phyloP scores from a whole-genome alignment of 2,113 vertebrate genomes.

The Leptosomus discolor region DNA sequence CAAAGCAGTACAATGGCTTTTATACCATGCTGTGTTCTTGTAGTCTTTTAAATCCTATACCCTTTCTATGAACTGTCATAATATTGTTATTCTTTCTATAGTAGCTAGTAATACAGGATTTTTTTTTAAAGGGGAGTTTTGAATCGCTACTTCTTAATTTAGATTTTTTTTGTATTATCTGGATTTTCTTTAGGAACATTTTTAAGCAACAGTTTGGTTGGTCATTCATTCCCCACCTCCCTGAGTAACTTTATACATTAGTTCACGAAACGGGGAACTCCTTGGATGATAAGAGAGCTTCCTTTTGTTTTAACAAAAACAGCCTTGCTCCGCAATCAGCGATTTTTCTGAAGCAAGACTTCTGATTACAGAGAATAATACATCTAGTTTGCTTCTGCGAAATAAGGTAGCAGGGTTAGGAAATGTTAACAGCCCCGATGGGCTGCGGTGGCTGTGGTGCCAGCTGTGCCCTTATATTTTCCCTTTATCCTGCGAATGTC shows the following conservation, averaged over 20 bases:
- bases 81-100: background rate
- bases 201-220: background rate
- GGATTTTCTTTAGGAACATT: background rate
- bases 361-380: background rate
- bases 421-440: background rate
- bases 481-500: background rate
- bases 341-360: background rate
- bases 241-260: background rate
- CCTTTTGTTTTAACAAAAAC: background rate
- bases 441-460: background rate
- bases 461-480: background rate
- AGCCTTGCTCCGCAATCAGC: accelerated
- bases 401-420: background rate
- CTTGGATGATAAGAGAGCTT: background rate
- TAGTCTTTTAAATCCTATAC: background rate
- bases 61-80: background rate
- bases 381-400: background rate
- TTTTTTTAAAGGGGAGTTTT: background rate
- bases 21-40: constrained; percentile 22
- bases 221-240: accelerated
- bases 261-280: background rate
- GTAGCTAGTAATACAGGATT: background rate
- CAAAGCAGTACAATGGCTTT: constrained; percentile 40
- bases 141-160: background rate
- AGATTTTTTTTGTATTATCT: background rate